phyloP scores from a whole-genome alignment of 37 sponge, comb jelly and placozoan genomes.

The Spongilla lacustris region DNA sequence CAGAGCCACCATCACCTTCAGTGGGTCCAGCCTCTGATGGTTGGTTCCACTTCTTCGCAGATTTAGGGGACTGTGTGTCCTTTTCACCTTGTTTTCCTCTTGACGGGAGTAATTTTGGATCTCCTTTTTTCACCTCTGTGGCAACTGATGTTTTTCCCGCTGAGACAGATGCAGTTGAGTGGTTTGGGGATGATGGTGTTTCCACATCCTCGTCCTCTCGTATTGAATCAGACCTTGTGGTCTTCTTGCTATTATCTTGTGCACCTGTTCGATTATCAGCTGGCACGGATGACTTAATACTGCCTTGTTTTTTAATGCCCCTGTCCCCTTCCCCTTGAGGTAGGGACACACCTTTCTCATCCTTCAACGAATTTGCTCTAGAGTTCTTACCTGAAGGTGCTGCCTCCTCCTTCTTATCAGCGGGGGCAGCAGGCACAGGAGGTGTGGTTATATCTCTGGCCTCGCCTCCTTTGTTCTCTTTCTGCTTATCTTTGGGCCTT shows the following conservation, averaged over 20 bases:
- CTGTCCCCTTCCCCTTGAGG: background rate
- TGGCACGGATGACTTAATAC: background rate
- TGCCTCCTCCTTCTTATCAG: background rate
- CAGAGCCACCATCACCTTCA: background rate
- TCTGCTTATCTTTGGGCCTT: background rate
- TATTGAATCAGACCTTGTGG: background rate
- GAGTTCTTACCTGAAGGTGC: background rate
- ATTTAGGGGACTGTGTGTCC: background rate
- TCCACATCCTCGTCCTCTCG: background rate
- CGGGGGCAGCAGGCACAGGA: background rate
- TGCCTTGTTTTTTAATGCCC: background rate
- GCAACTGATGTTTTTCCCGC: background rate
- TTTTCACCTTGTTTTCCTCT: too few species aligned
- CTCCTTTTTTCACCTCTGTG: background rate
- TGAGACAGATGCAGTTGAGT: background rate
- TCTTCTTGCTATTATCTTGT: background rate
- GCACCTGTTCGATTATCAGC: background rate
- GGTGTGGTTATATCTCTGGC: background rate
- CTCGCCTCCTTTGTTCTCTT: background rate
- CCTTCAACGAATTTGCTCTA: background rate
- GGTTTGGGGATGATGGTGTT: background rate
- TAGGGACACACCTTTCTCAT: background rate
- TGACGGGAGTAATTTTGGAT: too few species aligned
- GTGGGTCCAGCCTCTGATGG: background rate
- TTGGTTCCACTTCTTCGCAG: background rate